phyloP scores from a whole-genome alignment of 2,113 vertebrate genomes.

The Oceanites oceanicus region DNA sequence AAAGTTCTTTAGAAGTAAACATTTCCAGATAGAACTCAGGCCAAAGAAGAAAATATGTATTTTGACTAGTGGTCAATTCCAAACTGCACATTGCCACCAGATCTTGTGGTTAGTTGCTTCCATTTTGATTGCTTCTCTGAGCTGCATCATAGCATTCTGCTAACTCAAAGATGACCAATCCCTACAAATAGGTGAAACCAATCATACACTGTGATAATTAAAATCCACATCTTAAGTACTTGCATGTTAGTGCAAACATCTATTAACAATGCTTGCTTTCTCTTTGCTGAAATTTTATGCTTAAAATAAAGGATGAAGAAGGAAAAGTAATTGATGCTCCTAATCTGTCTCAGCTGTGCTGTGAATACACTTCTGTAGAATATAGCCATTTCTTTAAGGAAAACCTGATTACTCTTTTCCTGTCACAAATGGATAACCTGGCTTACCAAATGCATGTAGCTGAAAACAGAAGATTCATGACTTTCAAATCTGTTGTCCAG shows the following conservation, averaged over 20 bases:
- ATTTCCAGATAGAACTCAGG: background rate
- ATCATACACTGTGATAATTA: background rate
- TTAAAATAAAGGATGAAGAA: background rate
- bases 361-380: background rate
- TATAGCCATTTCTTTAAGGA: background rate
- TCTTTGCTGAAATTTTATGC: background rate
- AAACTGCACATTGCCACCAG: background rate
- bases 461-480: background rate
- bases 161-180: background rate
- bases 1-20: background rate
- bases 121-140: background rate
- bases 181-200: background rate
- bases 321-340: background rate
- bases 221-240: background rate
- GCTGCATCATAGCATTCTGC: fast-evolving
- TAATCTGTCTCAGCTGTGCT: background rate
- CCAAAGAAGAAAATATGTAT: background rate
- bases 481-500: background rate
- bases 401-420: background rate
- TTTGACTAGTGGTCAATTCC: background rate
- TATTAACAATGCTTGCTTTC: background rate
- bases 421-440: background rate
- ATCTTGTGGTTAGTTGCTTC: background rate
- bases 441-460: background rate
- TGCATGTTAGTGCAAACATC: background rate